phyloP scores from a whole-genome alignment of 2,888 invertebrate genomes.

The Rhopalosiphum nymphaeae region DNA sequence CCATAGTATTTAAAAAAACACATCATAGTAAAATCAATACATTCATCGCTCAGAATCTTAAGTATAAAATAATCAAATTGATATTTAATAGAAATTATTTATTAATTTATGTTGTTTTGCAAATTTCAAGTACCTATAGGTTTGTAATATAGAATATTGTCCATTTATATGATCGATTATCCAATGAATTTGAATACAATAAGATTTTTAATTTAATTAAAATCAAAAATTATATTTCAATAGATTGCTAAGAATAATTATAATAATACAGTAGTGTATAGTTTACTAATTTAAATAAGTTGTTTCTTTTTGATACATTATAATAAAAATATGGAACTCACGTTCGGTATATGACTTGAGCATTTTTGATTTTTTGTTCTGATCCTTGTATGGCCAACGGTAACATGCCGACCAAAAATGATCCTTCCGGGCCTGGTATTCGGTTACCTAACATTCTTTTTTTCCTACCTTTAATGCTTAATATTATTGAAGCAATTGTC shows the following conservation, averaged over 20 bases:
- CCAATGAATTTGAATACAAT: background rate
- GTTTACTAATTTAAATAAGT: background rate
- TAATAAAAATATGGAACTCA: background rate
- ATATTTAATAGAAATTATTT: too few species aligned
- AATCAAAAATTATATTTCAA: background rate
- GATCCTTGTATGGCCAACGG: conserved; percentile 29
- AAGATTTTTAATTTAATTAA: background rate
- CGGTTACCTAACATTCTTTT: conserved; percentile 9
- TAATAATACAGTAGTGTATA: background rate
- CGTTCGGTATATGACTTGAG: background rate
- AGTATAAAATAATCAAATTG: too few species aligned
- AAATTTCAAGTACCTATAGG: too few species aligned
- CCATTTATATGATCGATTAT: background rate
- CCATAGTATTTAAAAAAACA: too few species aligned
- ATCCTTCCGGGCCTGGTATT: conserved; percentile 42
- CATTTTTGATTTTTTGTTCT: background rate
- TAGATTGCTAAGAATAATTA: background rate
- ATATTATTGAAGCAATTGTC: background rate
- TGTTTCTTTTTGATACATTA: background rate
- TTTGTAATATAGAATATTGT: too few species aligned
- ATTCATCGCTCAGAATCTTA: too few species aligned
- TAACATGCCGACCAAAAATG: background rate
- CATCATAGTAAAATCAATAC: too few species aligned
- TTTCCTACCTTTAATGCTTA: background rate
- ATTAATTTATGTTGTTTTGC: too few species aligned